A percentile compares a stretch with the other conserved stretches of the same genome.
These are phyloP conservation scores for Alethe diademata DNA, from an alignment of 2,113 vertebrate genomes.

Conservation along the genomic window DNA sequence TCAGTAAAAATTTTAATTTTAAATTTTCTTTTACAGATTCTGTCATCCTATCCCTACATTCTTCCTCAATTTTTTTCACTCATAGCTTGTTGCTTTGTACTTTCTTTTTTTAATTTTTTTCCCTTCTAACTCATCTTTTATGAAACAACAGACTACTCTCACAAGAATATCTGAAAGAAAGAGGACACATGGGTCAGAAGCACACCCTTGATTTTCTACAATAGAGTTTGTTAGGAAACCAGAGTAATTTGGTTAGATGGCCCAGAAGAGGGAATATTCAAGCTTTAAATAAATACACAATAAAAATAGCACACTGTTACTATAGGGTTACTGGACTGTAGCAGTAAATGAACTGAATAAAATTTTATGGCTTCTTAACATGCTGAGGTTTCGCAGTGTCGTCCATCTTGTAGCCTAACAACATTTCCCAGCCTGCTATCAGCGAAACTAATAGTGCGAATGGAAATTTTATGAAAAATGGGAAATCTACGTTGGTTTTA, in stretches of 20 bases:
- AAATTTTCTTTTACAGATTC: not conserved
- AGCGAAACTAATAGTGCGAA: conserved; percentile 81
- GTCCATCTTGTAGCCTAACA: conserved; percentile 81
- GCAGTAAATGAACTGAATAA: conserved; percentile 83
- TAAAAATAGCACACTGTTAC: conserved; percentile 78
- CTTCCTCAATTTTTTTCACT: not conserved
- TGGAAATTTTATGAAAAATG: conserved; percentile 84
- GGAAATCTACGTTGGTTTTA: conserved; percentile 77
- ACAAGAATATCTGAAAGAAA: not conserved
- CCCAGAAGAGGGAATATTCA: conserved; percentile 68
- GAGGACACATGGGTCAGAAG: not conserved
- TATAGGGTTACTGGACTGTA: conserved; percentile 79
- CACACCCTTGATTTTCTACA: not conserved
- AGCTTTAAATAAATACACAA: conserved; percentile 85
- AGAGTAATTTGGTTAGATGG: conserved; percentile 64
- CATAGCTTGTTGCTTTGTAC: not conserved
- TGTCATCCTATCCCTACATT: not conserved
- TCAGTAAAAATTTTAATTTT: not conserved
- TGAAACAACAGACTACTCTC: not conserved
- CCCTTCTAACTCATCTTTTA: not conserved
- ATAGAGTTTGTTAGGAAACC: conserved; percentile 15
- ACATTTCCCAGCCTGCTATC: conserved; percentile 78
- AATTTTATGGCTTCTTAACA: conserved; percentile 85
- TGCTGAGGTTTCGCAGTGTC: conserved; percentile 74
- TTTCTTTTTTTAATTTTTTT: not conserved